These are phyloP conservation scores for Drosophila pachea DNA, from an alignment of 1,140 invertebrate genomes.

Conservation along the genomic window DNA sequence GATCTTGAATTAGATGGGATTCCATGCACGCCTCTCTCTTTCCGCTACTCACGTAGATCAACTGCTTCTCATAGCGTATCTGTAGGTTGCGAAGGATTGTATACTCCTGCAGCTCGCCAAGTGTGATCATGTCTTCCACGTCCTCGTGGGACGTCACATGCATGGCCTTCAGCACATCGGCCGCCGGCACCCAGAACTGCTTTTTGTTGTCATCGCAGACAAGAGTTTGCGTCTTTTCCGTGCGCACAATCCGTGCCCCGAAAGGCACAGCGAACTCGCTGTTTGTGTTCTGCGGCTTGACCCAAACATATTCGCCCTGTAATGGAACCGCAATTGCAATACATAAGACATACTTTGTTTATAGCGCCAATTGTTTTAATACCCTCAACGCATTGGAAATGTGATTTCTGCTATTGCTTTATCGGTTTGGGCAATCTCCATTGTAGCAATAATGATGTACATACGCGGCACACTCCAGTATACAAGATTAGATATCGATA, in stretches of 20 bases:
- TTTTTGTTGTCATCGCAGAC: conserved; percentile 89
- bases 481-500: conserved; percentile 27
- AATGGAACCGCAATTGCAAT: conserved; percentile 1
- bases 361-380: too few species aligned
- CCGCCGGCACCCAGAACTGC: conserved; percentile 80
- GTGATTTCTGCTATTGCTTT: too few species aligned
- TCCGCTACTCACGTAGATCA: conserved; percentile 90
- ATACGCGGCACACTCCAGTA: conserved; percentile 18
- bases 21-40: not conserved
- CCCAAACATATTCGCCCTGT: conserved; percentile 93
- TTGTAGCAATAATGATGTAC: conserved; percentile 24
- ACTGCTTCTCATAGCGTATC: conserved; percentile 91
- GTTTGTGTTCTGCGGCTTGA: conserved; percentile 83
- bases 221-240: conserved; percentile 87
- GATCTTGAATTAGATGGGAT: not conserved
- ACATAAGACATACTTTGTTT: not conserved
- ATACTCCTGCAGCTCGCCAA: conserved; percentile 95
- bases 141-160: conserved; percentile 90
- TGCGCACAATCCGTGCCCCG: conserved; percentile 88
- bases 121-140: conserved; percentile 96
- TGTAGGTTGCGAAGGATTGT: conserved; percentile 95
- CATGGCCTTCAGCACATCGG: conserved; percentile 87
- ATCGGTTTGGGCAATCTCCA: not conserved
- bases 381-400: too few species aligned
- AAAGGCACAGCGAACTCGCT: conserved; percentile 91